Percentiles rank a stretch among this genome's conserved stretches.
phyloP scores from a whole-genome alignment of 1,140 invertebrate genomes.

The Diorhabda elongata region DNA sequence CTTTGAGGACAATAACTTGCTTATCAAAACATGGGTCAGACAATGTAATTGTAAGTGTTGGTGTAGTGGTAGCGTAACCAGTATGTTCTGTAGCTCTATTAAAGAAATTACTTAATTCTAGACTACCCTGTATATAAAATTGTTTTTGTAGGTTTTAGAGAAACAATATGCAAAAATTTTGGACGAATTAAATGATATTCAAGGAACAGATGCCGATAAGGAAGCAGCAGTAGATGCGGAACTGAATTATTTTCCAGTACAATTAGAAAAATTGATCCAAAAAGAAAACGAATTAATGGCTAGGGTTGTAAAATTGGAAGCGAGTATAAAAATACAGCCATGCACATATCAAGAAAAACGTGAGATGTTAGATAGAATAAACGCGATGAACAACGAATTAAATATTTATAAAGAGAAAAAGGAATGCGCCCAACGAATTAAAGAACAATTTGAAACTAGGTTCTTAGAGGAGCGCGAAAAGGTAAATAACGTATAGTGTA shows the following conservation, averaged over 20 bases:
- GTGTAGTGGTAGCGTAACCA: no score
- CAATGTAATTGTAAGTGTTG: no score
- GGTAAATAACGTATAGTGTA: background rate
- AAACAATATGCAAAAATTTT: background rate
- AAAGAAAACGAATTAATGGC: conserved; percentile 4
- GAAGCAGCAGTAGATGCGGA: background rate
- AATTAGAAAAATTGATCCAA: background rate
- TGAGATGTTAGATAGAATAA: conserved; percentile 14
- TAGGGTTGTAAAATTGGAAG: conserved; percentile 6
- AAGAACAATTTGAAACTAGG: conserved; percentile 7
- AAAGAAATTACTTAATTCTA: no score
- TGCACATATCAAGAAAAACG: conserved; percentile 16
- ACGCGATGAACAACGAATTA: conserved; percentile 10
- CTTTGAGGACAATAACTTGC: no score
- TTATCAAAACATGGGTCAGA: no score
- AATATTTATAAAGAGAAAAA: conserved; percentile 19
- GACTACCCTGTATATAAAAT: no score
- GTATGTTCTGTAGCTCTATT: no score
- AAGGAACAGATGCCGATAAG: background rate
- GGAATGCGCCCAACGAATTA: conserved; percentile 9
- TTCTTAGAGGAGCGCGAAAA: conserved; percentile 10
- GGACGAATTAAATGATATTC: background rate
- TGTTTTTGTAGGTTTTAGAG: background rate
- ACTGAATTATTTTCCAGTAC: background rate
- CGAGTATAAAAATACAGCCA: conserved; percentile 16